Percentiles rank a stretch among this genome's conserved stretches.
Evolutionary conservation across 2,113 vertebrate genomes (phyloP).

Genomic region (Pavo muticus): DNA sequence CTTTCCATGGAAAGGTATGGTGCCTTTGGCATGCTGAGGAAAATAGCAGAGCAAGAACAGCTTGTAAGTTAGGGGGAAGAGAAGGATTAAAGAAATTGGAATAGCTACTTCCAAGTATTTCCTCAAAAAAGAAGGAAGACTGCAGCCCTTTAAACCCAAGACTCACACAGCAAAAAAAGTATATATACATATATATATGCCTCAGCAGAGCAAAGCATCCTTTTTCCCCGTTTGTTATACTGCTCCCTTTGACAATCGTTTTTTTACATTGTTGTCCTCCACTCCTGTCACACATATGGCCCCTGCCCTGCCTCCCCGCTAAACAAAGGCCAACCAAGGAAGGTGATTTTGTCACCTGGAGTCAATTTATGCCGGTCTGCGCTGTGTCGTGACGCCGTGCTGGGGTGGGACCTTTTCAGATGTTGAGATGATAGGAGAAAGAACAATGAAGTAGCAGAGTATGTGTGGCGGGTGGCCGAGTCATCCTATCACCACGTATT

Average conservation of each 20-base stretch:
- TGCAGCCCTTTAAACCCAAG: slow-evolving; percentile 27
- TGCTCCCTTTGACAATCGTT: not conserved
- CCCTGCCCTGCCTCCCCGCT: not conserved
- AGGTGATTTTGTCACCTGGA: slow-evolving; percentile 65
- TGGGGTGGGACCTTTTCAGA: slow-evolving; percentile 59
- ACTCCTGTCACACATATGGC: not conserved
- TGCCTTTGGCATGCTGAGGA: slow-evolving; percentile 9
- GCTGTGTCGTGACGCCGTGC: not conserved
- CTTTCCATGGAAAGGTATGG: slow-evolving; percentile 56
- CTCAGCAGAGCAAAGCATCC: not conserved
- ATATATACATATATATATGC: not conserved
- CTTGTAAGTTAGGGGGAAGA: slow-evolving; percentile 24
- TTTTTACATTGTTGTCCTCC: not conserved
- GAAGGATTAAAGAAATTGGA: slow-evolving; percentile 25
- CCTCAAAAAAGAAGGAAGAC: slow-evolving; percentile 16
- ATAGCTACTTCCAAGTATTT: slow-evolving; percentile 30
- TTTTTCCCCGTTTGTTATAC: not conserved
- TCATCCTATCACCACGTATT: slow-evolving; percentile 72
- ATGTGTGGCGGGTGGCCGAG: slow-evolving; percentile 69
- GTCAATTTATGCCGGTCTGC: slow-evolving; percentile 32
- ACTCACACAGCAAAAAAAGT: not conserved
- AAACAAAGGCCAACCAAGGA: not conserved
- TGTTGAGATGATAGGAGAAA: slow-evolving; percentile 29
- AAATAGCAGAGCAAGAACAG: slow-evolving; percentile 22
- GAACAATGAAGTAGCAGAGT: slow-evolving; percentile 57